Base-by-base conservation (phyloP, 2,797 vertebrate genomes). In the Platalea minor region DNA sequence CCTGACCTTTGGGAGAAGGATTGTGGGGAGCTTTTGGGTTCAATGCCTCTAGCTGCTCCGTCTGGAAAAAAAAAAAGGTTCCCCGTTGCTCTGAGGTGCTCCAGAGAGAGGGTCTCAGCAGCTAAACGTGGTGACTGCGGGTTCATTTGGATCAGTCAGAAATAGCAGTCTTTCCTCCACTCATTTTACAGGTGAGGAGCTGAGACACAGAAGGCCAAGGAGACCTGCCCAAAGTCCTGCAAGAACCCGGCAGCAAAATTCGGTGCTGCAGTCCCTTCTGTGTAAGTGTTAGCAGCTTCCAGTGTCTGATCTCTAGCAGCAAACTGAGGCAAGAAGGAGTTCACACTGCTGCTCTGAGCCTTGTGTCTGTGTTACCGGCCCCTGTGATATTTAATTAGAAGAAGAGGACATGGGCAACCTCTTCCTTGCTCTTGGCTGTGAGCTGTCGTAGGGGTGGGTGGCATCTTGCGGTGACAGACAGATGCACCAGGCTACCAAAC, bases 91-190 rank as follows among this genome's bases (percentile, higher is more conserved):
- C 29, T 54, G n/a, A 45, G 59, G 43, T 68, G 25, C 20, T 63
- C 33, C 39, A 15, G 23, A 76, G 28, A 28, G 53, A 54, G 48
- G 35, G 50, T 76, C 60, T 73, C 35, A 50, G 45, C 63, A 69
- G 73, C 31, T 57, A 21, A 20, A 53, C 0, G 0, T 28, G 15
- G 39, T 50, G 48, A 29, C 50, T 50, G 23, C 0, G 1, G 25
- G n/a, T 70, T 74, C 35, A 2, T 37, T 37, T 61, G 29, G 11
- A 10, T 17, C 25, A 51, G 17, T 57, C 31, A 31, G 41, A 77
- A 76, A 43, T 7, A 54, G 7, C 17, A 83, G 29, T 20, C 21
- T 33, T 64, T 45, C 33, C 51, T 39, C 26, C 39, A 26, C 9
- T 4, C 59, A 8, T 50, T 76, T 80, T 59, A 54, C 45, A 63